Percentiles rank a stretch among this genome's conserved stretches.
Conservation (phyloP, 2,888 invertebrate species). For the Periphyllus acericola region DNA sequence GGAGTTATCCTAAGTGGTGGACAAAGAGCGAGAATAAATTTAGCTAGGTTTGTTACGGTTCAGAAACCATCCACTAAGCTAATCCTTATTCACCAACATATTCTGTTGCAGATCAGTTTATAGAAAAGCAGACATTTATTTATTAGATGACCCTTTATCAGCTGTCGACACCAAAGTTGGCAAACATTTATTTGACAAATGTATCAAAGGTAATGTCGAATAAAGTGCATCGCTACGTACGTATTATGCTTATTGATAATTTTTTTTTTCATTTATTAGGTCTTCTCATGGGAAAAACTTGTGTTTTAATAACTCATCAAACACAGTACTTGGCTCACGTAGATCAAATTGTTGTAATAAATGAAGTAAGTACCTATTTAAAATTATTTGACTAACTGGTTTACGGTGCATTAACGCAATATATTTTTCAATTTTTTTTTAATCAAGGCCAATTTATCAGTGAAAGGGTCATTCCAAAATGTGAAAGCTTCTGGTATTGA, state of each 20-base stretch:
- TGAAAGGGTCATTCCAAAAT: too few species aligned
- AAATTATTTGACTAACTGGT: too few species aligned
- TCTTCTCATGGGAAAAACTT: conserved; percentile 74
- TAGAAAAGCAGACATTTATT: conserved; percentile 70
- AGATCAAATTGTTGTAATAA: conserved; percentile 71
- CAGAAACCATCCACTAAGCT: conserved; percentile 26
- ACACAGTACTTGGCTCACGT: conserved; percentile 79
- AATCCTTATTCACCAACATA: not conserved
- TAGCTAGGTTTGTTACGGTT: conserved; percentile 68
- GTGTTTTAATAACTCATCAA: conserved; percentile 85
- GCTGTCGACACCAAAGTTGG: conserved; percentile 72
- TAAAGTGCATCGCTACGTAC: not conserved
- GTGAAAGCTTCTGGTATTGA: too few species aligned
- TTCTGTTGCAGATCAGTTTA: conserved; percentile 69
- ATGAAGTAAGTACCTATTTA: conserved; percentile 67
- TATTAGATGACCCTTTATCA: conserved; percentile 72
- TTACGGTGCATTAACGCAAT: too few species aligned
- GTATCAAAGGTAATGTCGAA: conserved; percentile 66
- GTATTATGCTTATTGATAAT: conserved; percentile 64
- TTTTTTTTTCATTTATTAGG: conserved; percentile 66
- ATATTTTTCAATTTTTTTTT: too few species aligned
- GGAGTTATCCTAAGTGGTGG: conserved; percentile 87
- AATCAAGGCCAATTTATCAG: too few species aligned
- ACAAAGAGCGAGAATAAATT: conserved; percentile 79
- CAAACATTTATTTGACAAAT: conserved; percentile 70